phyloP scores from a whole-genome alignment of 2,888 invertebrate species.

The Pristionchus arcanus region DNA sequence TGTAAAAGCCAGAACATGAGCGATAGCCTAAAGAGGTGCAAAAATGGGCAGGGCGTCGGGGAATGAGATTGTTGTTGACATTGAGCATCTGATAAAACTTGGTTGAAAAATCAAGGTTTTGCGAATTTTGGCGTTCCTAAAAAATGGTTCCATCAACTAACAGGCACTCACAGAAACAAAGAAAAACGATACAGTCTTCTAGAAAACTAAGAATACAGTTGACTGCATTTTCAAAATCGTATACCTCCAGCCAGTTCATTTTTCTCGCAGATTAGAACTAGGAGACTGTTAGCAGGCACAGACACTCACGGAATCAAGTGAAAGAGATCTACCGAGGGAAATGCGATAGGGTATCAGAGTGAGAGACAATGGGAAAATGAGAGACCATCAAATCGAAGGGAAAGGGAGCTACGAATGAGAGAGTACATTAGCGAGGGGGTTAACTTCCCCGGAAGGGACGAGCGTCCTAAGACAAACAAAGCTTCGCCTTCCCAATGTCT shows the following conservation, averaged over 20 bases:
- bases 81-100: neutral
- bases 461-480: neutral
- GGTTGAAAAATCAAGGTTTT: neutral
- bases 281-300: neutral
- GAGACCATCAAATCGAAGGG: neutral
- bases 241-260: conserved; percentile 21
- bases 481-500: neutral
- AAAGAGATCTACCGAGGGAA: neutral
- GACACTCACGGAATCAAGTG: neutral
- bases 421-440: neutral
- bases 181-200: too few species aligned
- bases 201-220: neutral
- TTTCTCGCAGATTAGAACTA: neutral
- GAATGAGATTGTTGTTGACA: neutral
- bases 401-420: neutral
- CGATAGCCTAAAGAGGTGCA: too few species aligned
- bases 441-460: conserved; percentile 22
- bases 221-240: neutral
- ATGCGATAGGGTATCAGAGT: neutral
- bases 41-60: too few species aligned
- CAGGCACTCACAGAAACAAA: too few species aligned
- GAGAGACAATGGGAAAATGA: neutral
- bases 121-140: neutral
- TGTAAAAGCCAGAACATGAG: neutral
- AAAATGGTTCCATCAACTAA: too few species aligned